phyloP scores from a whole-genome alignment of 2,888 invertebrate species.

The Chaitophorus viminalis region DNA sequence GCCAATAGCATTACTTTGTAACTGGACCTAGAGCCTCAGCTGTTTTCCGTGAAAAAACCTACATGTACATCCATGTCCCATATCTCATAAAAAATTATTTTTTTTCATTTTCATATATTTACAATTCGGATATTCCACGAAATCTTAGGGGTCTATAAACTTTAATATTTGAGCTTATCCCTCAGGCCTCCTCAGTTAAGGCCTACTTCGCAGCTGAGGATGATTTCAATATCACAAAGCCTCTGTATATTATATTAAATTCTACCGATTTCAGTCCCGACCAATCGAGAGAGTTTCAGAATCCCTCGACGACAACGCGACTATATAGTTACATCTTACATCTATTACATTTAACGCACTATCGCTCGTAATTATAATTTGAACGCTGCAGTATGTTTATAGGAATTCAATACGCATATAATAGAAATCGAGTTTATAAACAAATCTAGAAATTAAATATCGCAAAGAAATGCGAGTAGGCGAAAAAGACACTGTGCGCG shows the following conservation, averaged over 20 bases:
- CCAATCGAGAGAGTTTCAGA: too few relatives aligned
- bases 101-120: too few relatives aligned
- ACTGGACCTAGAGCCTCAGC: not conserved
- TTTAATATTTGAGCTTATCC: too few relatives aligned
- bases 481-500: not conserved
- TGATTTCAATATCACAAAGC: not conserved
- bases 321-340: too few relatives aligned
- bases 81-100: too few relatives aligned
- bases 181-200: too few relatives aligned
- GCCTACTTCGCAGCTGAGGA: not conserved
- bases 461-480: not conserved
- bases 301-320: too few relatives aligned
- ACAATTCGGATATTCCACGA: too few relatives aligned
- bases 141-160: too few relatives aligned
- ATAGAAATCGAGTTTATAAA: constrained; percentile 29
- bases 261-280: not conserved
- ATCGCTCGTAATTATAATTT: not conserved
- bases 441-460: constrained; percentile 12
- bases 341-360: too few relatives aligned
- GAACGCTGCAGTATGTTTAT: not conserved
- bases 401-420: too few relatives aligned
- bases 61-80: too few relatives aligned
- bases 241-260: not conserved
- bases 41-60: not conserved
- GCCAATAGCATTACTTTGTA: not conserved